Conservation (phyloP, 2,888 invertebrate genomes). For the Aelia acuminata region DNA sequence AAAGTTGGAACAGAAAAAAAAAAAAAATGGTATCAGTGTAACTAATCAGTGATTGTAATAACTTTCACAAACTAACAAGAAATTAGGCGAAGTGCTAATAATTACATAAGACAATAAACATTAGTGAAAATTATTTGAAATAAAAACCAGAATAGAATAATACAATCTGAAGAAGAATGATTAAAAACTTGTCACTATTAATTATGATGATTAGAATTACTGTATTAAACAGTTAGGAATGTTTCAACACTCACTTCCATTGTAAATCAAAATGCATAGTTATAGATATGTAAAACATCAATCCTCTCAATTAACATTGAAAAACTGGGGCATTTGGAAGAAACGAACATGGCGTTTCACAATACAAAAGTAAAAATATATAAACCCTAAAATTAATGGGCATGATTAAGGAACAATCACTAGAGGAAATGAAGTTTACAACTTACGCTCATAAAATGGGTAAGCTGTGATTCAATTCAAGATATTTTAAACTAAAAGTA, state of each 20-base stretch:
- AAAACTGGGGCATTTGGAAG: slow-evolving; percentile 39
- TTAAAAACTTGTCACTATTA: not conserved
- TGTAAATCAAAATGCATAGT: not conserved
- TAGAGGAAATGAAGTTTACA: not conserved
- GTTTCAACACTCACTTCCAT: not conserved
- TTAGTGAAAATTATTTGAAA: not conserved
- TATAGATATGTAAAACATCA: not conserved
- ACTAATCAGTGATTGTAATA: not conserved
- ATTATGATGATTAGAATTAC: not conserved
- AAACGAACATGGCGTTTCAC: slow-evolving; percentile 50
- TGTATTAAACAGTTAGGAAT: not conserved
- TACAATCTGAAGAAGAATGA: not conserved
- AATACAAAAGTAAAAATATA: slow-evolving; percentile 19
- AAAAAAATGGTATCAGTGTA: not conserved
- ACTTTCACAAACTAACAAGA: not conserved
- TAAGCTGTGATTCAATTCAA: not conserved
- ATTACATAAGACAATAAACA: not conserved
- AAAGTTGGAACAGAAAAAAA: not conserved
- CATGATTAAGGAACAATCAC: not conserved
- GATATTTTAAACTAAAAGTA: not conserved
- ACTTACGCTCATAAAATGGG: not conserved
- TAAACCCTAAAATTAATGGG: not conserved
- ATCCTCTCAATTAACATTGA: slow-evolving; percentile 28
- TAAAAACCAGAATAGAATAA: not conserved
- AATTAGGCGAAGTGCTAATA: not conserved